Evolutionary conservation across 2,888 invertebrate species (phyloP).

Genomic region (Callyntrura guangdongensis): DNA sequence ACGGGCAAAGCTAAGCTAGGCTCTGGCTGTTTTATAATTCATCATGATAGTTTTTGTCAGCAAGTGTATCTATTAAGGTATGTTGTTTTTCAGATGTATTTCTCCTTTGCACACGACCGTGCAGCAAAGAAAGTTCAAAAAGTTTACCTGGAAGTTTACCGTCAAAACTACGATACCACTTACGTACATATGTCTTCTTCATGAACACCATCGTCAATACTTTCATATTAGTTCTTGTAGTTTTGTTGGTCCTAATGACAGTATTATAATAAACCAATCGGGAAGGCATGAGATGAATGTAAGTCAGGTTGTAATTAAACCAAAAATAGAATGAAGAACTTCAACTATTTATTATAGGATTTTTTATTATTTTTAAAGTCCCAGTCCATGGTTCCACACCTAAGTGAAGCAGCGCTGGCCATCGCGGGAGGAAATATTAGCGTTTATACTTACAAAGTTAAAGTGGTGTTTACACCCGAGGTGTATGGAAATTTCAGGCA

Average conservation of each 20-base stretch:
- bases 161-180: slow-evolving; percentile 80
- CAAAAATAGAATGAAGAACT: neutral
- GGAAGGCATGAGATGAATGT: slow-evolving; percentile 57
- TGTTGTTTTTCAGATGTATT: slow-evolving; percentile 78
- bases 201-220: slow-evolving; percentile 83
- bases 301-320: too few relatives aligned
- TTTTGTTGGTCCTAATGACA: slow-evolving; percentile 78
- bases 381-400: slow-evolving; percentile 78
- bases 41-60: too few relatives aligned
- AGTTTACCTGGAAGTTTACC: slow-evolving; percentile 82
- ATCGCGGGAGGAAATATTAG: slow-evolving; percentile 66
- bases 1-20: too few relatives aligned
- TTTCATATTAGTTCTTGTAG: slow-evolving; percentile 83
- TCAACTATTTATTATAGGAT: neutral
- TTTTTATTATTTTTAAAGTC: slow-evolving; percentile 46
- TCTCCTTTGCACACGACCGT: slow-evolving; percentile 79
- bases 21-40: too few relatives aligned
- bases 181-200: slow-evolving; percentile 80
- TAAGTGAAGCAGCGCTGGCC: slow-evolving; percentile 78
- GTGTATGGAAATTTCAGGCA: slow-evolving; percentile 93
- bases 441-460: slow-evolving; percentile 86
- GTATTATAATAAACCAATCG: slow-evolving; percentile 74
- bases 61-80: too few relatives aligned
- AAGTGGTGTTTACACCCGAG: slow-evolving; percentile 89
- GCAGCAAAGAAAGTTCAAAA: slow-evolving; percentile 80